These are phyloP conservation scores for Notocelia uddmanniana DNA, from an alignment of 2,888 invertebrate species.

Conservation along the genomic window DNA sequence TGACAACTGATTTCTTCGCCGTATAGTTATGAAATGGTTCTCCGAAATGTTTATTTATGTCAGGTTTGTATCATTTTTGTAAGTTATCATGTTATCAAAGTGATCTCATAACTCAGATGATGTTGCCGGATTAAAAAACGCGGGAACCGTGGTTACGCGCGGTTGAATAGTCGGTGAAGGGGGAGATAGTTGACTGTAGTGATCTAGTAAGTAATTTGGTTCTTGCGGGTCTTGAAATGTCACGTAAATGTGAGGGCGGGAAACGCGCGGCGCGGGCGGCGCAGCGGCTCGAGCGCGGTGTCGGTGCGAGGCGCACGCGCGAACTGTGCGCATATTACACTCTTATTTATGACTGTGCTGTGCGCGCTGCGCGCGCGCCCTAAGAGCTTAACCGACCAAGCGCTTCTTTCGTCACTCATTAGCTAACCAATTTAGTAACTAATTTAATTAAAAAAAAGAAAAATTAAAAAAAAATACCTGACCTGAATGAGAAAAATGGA, in stretches of 20 bases:
- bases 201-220: conserved; percentile 34
- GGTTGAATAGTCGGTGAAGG: conserved; percentile 45
- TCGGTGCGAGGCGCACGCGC: conserved; percentile 43
- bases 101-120: conserved; percentile 15
- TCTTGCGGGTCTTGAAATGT: conserved; percentile 28
- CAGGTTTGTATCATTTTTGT: conserved; percentile 35
- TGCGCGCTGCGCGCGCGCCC: conserved; percentile 51
- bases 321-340: conserved; percentile 51
- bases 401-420: conserved; percentile 58
- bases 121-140: conserved; percentile 49
- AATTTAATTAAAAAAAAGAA: conserved; percentile 15
- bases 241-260: conserved; percentile 35
- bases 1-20: conserved; percentile 25
- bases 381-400: conserved; percentile 39
- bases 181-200: conserved; percentile 38
- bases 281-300: conserved; percentile 36
- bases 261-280: conserved; percentile 35
- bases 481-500: not conserved
- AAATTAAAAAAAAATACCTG: too few relatives aligned
- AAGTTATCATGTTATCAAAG: conserved; percentile 13
- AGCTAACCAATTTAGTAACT: conserved; percentile 43
- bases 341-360: too few relatives aligned
- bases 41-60: conserved; percentile 15
- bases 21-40: conserved; percentile 12
- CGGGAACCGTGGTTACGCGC: conserved; percentile 53